phyloP scores from a whole-genome alignment of 1,140 invertebrate genomes.

The Homarus americanus region DNA sequence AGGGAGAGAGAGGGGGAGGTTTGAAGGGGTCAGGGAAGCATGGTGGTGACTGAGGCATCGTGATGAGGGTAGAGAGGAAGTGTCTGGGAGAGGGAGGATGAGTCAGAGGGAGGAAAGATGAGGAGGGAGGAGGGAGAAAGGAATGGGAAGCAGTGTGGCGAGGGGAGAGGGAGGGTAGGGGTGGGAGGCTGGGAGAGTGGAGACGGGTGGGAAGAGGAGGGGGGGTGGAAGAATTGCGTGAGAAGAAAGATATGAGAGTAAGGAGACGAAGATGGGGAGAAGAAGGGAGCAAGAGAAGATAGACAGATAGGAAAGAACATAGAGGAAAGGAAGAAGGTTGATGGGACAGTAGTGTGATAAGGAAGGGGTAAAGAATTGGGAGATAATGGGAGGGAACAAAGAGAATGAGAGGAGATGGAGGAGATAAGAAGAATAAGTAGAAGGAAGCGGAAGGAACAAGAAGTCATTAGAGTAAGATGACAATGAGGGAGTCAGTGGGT shows the following conservation, averaged over 20 bases:
- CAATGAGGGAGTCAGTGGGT: too few species aligned
- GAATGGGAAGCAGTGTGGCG: too few species aligned
- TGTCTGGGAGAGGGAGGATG: too few species aligned
- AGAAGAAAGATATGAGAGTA: background rate
- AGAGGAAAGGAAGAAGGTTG: background rate
- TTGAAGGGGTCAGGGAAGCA: too few species aligned
- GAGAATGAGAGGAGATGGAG: background rate
- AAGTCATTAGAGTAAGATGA: background rate
- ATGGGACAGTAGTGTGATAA: background rate
- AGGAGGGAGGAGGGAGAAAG: background rate
- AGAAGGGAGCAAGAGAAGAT: background rate
- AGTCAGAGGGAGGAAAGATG: background rate
- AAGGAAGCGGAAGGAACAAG: background rate
- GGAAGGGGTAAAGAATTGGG: background rate
- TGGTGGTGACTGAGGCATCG: too few species aligned
- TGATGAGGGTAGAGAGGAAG: too few species aligned
- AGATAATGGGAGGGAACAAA: background rate
- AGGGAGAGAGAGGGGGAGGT: too few species aligned
- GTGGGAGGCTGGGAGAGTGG: too few species aligned
- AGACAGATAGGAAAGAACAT: background rate
- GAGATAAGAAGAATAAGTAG: background rate
- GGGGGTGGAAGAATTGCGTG: background rate
- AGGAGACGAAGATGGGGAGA: background rate
- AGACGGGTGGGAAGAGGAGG: too few species aligned
- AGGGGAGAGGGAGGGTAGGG: too few species aligned